A percentile compares a stretch with the other conserved stretches of the same genome.
phyloP scores from a whole-genome alignment of 1,140 invertebrate genomes.

The Lucilia sericata region DNA sequence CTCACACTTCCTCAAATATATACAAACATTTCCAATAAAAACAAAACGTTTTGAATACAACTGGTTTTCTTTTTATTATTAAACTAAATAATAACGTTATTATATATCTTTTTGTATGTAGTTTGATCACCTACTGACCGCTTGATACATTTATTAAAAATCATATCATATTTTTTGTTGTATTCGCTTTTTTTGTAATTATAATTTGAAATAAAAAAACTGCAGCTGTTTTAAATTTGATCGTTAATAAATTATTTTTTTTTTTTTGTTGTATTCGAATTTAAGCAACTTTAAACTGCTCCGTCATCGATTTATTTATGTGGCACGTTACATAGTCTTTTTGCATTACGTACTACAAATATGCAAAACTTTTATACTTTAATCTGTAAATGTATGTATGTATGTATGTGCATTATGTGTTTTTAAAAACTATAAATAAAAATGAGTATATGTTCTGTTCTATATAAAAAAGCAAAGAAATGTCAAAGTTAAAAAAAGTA shows the following conservation, averaged over 20 bases:
- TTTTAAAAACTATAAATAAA: not conserved
- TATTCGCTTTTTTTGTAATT: not conserved
- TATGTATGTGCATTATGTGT: not conserved
- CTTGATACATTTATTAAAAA: not conserved
- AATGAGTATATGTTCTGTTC: not conserved
- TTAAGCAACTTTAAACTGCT: not conserved
- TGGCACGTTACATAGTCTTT: too few relatives aligned
- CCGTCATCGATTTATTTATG: not conserved
- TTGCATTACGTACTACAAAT: too few relatives aligned
- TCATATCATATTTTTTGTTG: not conserved
- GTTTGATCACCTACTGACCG: slow-evolving; percentile 17
- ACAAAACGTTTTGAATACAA: not conserved
- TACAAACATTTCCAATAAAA: too few relatives aligned
- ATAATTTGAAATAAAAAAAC: not conserved
- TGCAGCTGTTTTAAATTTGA: not conserved
- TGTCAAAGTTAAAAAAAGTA: not conserved
- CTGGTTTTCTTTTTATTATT: not conserved
- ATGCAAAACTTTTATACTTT: too few relatives aligned
- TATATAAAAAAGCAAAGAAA: too few relatives aligned
- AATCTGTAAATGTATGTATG: too few relatives aligned
- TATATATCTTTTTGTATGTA: not conserved
- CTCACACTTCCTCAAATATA: too few relatives aligned
- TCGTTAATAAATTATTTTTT: not conserved
- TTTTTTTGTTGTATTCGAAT: not conserved
- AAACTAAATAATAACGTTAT: not conserved